Base-by-base conservation (phyloP, 2,797 vertebrate genomes). In the Dromococcyx pavoninus region DNA sequence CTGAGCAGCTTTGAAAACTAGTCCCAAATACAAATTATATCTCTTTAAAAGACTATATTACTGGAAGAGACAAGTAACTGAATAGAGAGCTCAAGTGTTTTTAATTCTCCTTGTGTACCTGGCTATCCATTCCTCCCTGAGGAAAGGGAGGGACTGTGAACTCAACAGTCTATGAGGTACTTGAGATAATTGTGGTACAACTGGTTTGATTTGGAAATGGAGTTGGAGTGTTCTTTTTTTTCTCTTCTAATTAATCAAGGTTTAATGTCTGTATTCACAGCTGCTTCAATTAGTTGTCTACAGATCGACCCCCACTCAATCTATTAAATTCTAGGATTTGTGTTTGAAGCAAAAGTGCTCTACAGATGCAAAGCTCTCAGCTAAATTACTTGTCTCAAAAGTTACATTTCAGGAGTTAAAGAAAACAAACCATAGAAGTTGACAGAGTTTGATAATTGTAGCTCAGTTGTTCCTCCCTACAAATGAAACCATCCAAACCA, bases 171-270 rank as follows among this genome's bases (percentile, higher is more conserved):
- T 85, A 93, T 83, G 46, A 89, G 39, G 54, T 72, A 78, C 80
- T 94, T 85, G 72, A 92, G 66, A 79, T 95, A 95, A 94, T 93
- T 94, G 78, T 92, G 43, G 62, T 70, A 60, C 41, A 86, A 95
- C 73, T 84, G 66, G 82, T 88, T 95, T 93, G 92, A 91, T 91
- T 81, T 91, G 76, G 54, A 88, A 95, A 92, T 89, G 69, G 94
- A 95, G 95, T 95, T 93, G 91, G 27, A 88, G 48, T 78, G 78
- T 41, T 80, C 37, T 57, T 87, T 94, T 94, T 95, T 70, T 46
- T 3, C 28, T 71, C 58, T 91, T 94, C 73, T 93, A 92, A 92
- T 95, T 95, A 94, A 94, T 89, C 85, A 76, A 62, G 44, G 57
- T 91, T 91, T 86, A 87, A 91, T 89, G 57, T 88, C 94, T 95